Evolutionary conservation across 2,113 vertebrate species (phyloP).

Genomic region (Genyomyrus donnyi): DNA sequence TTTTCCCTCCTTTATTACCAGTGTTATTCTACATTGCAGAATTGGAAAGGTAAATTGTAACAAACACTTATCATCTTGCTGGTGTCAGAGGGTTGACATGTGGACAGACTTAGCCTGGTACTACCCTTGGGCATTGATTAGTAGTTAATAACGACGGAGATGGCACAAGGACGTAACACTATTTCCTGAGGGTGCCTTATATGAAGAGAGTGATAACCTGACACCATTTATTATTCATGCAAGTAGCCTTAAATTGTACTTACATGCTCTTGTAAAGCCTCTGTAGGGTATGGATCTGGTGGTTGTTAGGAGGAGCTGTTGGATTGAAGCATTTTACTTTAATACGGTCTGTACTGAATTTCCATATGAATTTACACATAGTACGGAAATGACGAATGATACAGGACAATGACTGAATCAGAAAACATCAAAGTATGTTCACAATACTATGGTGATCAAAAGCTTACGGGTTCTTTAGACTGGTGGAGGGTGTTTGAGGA

Average conservation of each 20-base stretch:
- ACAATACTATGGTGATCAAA: background rate
- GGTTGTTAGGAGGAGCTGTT: background rate
- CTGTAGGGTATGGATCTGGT: background rate
- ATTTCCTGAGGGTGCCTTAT: background rate
- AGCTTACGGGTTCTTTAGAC: background rate
- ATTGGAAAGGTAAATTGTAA: background rate
- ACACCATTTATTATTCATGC: constrained; percentile 2
- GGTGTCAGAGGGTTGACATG: background rate
- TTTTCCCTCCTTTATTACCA: background rate
- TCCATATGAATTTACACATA: background rate
- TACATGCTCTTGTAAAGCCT: background rate
- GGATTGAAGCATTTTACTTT: background rate
- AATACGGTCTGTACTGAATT: background rate
- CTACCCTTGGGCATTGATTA: background rate
- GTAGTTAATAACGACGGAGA: background rate
- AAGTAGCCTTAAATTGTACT: background rate
- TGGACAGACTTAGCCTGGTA: background rate
- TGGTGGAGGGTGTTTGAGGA: background rate
- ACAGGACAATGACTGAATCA: background rate
- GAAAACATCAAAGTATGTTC: background rate
- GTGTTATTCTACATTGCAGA: background rate
- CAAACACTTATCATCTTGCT: background rate
- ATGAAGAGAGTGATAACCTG: background rate
- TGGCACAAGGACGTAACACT: background rate
- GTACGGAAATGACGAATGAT: background rate